Base-by-base conservation (phyloP, 92 coral and sea anemone species). In the Meandrina meandrites region DNA sequence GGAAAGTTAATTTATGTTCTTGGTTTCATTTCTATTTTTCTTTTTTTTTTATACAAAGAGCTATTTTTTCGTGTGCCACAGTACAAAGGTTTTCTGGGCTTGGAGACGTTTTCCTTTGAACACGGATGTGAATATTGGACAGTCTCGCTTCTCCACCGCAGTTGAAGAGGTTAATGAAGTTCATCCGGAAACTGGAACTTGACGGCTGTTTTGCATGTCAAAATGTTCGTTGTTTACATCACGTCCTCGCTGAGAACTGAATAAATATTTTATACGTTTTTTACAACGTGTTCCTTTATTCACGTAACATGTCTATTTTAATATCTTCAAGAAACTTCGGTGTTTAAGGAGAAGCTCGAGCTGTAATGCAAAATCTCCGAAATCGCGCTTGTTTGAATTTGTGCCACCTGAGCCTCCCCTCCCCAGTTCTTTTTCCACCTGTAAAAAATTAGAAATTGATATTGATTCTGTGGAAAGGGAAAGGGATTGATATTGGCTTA, bases 181-280 rank as follows among this genome's bases (percentile, higher is more conserved):
- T 73, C 11, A 5, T 14, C 78, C 78, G 78, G 78, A 73, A 73
- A 24, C 78, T 18, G 30, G 47, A 36, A 12, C 73, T 27, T 37
- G n/a, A 18, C 24, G 16, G 18, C 17, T 56, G 81, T 58, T 31
- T 71, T 50, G 86, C 86, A 82, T 82, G 51, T 14, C 66, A 71
- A 87, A 76, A 79, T 73, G 47, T 71, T 53, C 60, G 60, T 34
- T 80, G 86, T 81, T 80, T 80, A 64, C 45, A 81, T 57, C 80
- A 87, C 79, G 79, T 80, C 53, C 51, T 56, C 21, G 54, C n/a
- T 73, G 47, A 40, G 27, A 19, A 17, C 71, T 27, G 4, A 60
- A 84, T 84, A 27, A 84, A 84, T 84, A 84, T 53, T 84, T 84
- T 21, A 84, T 28, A 48, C 19, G 40, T 5, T 28, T 2, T 75